Evolutionary conservation across 2,888 invertebrate species (phyloP).

Genomic region (Nemotelus nigrinus): DNA sequence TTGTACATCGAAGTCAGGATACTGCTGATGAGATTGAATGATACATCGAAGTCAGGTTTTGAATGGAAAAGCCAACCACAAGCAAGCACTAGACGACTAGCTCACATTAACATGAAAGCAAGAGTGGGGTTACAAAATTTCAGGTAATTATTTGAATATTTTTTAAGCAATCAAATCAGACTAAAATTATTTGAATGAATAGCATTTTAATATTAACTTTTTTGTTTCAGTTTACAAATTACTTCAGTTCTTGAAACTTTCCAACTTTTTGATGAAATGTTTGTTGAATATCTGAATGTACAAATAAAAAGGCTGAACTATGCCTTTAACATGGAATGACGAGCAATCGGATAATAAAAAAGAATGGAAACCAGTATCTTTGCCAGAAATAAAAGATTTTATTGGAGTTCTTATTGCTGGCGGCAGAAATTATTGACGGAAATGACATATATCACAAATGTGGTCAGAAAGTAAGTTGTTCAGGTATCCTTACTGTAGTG

Average conservation of each 20-base stretch:
- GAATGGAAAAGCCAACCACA: background rate
- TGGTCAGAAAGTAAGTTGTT: slow-evolving; percentile 11
- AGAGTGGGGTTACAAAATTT: too few relatives aligned
- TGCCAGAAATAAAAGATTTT: slow-evolving; percentile 16
- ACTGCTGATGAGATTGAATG: background rate
- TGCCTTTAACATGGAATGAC: slow-evolving; percentile 6
- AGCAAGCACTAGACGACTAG: slow-evolving; percentile 11
- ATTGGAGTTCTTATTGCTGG: slow-evolving; percentile 14
- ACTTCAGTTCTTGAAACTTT: slow-evolving; percentile 20
- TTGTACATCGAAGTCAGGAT: too few relatives aligned
- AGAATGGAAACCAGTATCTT: slow-evolving; percentile 18
- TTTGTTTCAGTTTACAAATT: slow-evolving; percentile 15
- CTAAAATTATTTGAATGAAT: slow-evolving; percentile 18
- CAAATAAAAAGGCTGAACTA: slow-evolving; percentile 9
- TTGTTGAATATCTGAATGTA: slow-evolving; percentile 9
- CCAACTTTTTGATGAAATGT: slow-evolving; percentile 12
- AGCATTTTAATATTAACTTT: slow-evolving; percentile 15
- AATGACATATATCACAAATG: slow-evolving; percentile 6
- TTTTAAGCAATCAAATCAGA: slow-evolving; percentile 6
- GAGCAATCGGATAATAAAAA: slow-evolving; percentile 5
- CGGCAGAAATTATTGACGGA: slow-evolving; percentile 1
- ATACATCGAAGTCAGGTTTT: background rate
- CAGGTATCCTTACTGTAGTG: slow-evolving; percentile 8
- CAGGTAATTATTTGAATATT: slow-evolving; percentile 15
- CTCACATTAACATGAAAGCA: slow-evolving; percentile 16